Evolutionary conservation across 2,113 vertebrate species (phyloP).

Genomic region (Pseudopodoces humilis): DNA sequence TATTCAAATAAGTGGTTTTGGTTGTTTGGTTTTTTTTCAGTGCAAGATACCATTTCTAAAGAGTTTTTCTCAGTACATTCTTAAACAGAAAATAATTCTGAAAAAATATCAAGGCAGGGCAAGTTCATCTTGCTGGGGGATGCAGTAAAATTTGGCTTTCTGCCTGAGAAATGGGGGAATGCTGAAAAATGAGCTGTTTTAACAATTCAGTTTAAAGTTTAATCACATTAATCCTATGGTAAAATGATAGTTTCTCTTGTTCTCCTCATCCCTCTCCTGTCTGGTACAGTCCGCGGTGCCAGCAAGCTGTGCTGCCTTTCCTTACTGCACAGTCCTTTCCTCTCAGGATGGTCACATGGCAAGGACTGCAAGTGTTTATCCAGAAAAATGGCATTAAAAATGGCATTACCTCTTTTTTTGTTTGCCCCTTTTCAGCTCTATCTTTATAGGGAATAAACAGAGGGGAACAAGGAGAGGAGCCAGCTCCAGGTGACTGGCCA

Average conservation of each 20-base stretch:
- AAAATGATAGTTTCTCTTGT: background rate
- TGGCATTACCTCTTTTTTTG: background rate
- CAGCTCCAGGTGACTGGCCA: slow-evolving; percentile 61
- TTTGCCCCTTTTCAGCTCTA: background rate
- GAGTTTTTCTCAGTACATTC: background rate
- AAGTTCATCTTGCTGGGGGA: background rate
- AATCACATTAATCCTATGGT: background rate
- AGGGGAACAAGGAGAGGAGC: background rate
- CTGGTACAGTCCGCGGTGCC: background rate
- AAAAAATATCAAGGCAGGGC: background rate
- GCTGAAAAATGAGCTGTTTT: background rate
- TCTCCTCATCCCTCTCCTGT: background rate
- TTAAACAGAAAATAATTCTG: background rate
- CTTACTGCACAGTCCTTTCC: background rate
- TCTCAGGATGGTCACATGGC: background rate
- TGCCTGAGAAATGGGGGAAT: background rate
- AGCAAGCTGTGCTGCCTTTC: background rate
- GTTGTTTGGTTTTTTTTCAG: background rate
- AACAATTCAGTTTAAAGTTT: background rate
- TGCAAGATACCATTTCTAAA: background rate
- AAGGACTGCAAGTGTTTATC: background rate
- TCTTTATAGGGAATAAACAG: background rate
- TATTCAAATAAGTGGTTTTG: background rate
- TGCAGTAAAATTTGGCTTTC: background rate
- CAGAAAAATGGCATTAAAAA: slow-evolving; percentile 17